Conservation (phyloP, 2,113 vertebrate genomes). For the Alligator mississippiensis region DNA sequence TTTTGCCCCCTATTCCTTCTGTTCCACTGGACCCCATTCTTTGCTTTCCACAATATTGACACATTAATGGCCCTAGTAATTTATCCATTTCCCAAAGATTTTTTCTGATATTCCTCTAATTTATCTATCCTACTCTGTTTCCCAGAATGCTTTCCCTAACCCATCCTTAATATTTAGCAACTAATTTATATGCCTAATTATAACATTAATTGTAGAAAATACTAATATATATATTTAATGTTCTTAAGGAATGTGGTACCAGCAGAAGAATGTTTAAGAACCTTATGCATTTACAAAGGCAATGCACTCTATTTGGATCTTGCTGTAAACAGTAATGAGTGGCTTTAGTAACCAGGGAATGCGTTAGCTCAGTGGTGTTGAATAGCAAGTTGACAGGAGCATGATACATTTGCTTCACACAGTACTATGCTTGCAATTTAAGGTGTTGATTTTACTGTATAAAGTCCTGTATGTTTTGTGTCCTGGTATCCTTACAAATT, state of each 20-base stretch:
- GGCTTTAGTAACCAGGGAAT: not conserved
- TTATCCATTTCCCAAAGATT: not conserved
- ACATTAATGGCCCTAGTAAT: not conserved
- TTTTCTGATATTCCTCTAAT: not conserved
- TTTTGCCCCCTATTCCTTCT: fast-evolving
- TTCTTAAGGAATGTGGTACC: not conserved
- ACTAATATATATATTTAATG: not conserved
- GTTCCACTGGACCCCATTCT: not conserved
- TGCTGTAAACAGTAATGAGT: not conserved
- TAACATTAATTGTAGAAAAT: not conserved
- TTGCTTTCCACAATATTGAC: not conserved
- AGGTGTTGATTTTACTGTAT: not conserved
- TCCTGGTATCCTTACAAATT: not conserved
- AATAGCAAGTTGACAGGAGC: not conserved
- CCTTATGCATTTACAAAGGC: not conserved
- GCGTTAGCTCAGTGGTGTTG: not conserved
- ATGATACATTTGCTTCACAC: not conserved
- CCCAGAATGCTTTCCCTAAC: not conserved
- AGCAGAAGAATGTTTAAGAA: not conserved
- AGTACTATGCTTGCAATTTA: not conserved
- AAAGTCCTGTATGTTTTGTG: not conserved
- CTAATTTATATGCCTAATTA: fast-evolving
- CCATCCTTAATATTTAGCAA: not conserved
- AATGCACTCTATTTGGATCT: not conserved
- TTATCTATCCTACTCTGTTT: not conserved